A percentile compares a stretch with the other conserved stretches of the same genome.
These are phyloP conservation scores for Menidia menidia DNA, from an alignment of 2,797 vertebrate genomes.

Conservation along the genomic window DNA sequence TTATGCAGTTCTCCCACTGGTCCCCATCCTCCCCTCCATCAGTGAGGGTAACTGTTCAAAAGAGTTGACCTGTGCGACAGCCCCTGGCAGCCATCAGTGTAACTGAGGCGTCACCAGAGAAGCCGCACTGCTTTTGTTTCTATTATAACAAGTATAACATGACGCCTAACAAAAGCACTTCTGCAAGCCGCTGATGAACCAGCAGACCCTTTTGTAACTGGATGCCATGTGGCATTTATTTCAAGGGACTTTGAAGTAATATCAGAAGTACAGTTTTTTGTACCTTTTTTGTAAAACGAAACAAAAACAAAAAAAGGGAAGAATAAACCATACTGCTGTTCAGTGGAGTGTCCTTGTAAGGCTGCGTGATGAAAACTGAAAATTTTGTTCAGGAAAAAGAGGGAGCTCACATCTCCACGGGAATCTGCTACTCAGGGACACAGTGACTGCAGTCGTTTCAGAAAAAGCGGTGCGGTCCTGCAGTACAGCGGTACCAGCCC, in stretches of 20 bases:
- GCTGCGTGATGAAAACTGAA: not conserved
- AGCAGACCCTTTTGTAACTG: constrained; percentile 8
- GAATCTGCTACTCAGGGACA: constrained; percentile 22
- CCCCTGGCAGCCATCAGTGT: constrained; percentile 8
- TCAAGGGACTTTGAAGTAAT: constrained; percentile 22
- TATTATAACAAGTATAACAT: constrained; percentile 14
- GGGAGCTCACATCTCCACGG: constrained; percentile 10
- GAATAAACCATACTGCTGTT: not conserved
- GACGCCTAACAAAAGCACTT: constrained; percentile 29
- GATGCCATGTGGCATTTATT: constrained; percentile 15
- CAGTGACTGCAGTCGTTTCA: constrained; percentile 32
- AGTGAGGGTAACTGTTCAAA: constrained; percentile 3
- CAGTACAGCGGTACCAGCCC: constrained; percentile 28
- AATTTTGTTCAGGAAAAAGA: not conserved
- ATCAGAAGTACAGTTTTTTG: constrained; percentile 25
- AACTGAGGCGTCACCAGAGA: constrained; percentile 34
- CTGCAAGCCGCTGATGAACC: constrained; percentile 23
- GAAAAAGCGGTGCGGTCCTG: constrained; percentile 30
- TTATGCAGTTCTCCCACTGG: not conserved
- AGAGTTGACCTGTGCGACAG: constrained; percentile 15
- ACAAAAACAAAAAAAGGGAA: not conserved
- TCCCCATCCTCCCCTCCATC: not conserved
- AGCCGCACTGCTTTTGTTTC: constrained; percentile 23
- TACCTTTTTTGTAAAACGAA: constrained; percentile 15
- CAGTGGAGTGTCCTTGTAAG: not conserved